phyloP scores from a whole-genome alignment of 2,797 vertebrate species.

The Microchirus variegatus region DNA sequence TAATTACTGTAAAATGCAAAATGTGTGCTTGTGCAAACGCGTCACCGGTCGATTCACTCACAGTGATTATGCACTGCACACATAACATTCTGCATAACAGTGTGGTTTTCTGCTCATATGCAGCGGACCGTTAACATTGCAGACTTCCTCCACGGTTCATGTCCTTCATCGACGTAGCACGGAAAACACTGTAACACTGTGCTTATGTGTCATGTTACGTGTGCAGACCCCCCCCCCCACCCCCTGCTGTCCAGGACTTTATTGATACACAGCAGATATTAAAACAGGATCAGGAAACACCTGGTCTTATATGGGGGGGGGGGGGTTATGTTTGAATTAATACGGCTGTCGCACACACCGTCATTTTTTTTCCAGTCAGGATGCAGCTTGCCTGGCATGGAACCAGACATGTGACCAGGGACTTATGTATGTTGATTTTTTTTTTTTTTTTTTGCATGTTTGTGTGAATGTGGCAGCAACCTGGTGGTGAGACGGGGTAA shows the following conservation, averaged over 20 bases:
- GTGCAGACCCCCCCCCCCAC: background rate
- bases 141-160: background rate
- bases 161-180: too few relatives aligned
- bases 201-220: background rate
- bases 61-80: too few relatives aligned
- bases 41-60: too few relatives aligned
- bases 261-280: constrained; percentile 14
- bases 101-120: too few relatives aligned
- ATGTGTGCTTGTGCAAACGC: too few relatives aligned
- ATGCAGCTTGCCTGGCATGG: constrained; percentile 67
- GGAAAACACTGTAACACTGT: background rate
- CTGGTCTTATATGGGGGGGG: constrained; percentile 32
- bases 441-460: constrained; percentile 11
- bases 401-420: constrained; percentile 10
- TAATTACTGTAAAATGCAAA: too few relatives aligned
- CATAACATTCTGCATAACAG: too few relatives aligned
- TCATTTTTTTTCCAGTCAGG: constrained; percentile 50
- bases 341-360: constrained; percentile 31
- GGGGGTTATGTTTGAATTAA: constrained; percentile 50
- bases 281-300: constrained; percentile 63
- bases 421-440: constrained; percentile 22
- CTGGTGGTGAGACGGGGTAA: constrained; percentile 84
- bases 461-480: constrained; percentile 72
- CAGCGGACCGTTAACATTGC: background rate
- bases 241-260: constrained; percentile 8